A percentile compares a stretch with the other conserved stretches of the same genome.
These are phyloP conservation scores for Sarcophaga caerulescens DNA, from an alignment of 2,888 invertebrate genomes.

Conservation along the genomic window DNA sequence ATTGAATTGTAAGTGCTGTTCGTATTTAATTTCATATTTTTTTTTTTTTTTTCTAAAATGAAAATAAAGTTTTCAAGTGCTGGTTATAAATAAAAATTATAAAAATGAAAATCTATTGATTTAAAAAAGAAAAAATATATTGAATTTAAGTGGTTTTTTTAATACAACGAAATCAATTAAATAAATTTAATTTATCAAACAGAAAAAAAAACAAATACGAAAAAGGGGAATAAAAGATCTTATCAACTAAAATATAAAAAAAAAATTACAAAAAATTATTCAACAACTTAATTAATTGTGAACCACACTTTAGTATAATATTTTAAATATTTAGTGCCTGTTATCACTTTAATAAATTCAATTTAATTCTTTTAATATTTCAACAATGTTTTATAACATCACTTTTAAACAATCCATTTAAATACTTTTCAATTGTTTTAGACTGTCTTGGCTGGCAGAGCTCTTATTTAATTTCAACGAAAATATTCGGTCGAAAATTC, in stretches of 20 bases:
- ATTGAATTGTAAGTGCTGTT: constrained; percentile 73
- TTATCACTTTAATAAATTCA: constrained; percentile 44
- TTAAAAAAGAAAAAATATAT: background rate
- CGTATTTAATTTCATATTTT: background rate
- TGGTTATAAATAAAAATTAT: constrained; percentile 28
- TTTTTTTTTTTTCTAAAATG: background rate
- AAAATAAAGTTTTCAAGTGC: constrained; percentile 42
- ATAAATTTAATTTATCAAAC: background rate
- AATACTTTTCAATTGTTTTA: constrained; percentile 1
- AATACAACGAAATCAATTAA: background rate
- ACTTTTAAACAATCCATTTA: constrained; percentile 15
- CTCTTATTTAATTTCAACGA: too few species aligned
- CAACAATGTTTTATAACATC: constrained; percentile 34
- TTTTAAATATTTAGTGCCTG: constrained; percentile 1
- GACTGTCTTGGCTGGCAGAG: background rate
- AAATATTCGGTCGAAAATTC: too few species aligned
- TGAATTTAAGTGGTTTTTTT: constrained; percentile 11
- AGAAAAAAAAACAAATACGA: background rate
- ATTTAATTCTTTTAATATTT: background rate
- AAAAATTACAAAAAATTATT: background rate
- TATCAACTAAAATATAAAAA: background rate
- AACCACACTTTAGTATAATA: constrained; percentile 4
- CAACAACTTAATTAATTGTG: background rate
- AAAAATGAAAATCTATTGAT: background rate
- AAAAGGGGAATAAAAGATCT: background rate